Conservation (phyloP, 1,140 invertebrate species). For the Anastatus disparis region DNA sequence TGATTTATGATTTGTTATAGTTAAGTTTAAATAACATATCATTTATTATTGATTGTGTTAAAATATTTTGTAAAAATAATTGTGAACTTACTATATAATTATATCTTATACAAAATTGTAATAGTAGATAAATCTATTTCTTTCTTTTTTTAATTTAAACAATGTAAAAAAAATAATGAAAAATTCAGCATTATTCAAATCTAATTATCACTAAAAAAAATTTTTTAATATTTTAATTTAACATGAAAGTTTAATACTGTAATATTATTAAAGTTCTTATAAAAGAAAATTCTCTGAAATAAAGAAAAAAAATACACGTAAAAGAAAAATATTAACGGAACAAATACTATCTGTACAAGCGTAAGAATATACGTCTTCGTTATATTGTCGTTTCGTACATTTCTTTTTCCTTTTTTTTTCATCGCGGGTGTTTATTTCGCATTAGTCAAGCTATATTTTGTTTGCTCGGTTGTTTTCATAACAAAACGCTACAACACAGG, state of each 20-base stretch:
- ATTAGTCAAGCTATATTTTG: conserved; percentile 52
- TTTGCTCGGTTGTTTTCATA: conserved; percentile 53
- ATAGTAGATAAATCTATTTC: too few species aligned
- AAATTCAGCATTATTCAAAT: neutral
- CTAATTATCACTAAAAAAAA: too few species aligned
- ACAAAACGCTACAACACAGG: conserved; percentile 44
- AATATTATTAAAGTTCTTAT: too few species aligned
- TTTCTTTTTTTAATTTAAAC: neutral
- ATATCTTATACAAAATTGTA: too few species aligned
- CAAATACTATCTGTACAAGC: too few species aligned
- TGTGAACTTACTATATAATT: too few species aligned
- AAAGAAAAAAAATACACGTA: too few species aligned
- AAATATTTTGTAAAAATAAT: too few species aligned
- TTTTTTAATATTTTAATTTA: too few species aligned
- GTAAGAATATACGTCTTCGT: neutral
- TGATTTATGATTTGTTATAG: neutral
- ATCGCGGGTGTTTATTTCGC: conserved; percentile 46
- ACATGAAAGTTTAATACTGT: too few species aligned
- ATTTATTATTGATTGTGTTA: neutral
- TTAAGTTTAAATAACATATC: neutral
- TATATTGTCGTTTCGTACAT: neutral
- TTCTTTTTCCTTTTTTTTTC: neutral
- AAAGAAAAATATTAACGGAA: too few species aligned
- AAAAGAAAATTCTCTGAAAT: too few species aligned
- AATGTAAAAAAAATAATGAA: neutral